Conservation (phyloP, 2,797 vertebrate genomes). For the Lepidocolaptes lacrymiger region DNA sequence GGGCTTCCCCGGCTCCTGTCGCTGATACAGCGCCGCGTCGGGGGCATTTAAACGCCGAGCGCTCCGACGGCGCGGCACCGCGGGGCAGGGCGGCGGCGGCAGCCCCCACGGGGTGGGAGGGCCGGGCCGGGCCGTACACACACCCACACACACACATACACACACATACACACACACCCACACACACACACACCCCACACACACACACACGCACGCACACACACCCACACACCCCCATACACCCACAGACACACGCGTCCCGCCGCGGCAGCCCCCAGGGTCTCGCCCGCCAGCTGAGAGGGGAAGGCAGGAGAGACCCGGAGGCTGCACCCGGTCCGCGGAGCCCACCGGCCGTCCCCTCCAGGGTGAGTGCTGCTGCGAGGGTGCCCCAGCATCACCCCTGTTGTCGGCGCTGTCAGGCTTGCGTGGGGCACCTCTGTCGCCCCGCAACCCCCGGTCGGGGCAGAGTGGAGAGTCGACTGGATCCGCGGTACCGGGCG, state of each 20-base stretch:
- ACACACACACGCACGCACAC: too few species aligned
- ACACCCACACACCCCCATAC: neutral
- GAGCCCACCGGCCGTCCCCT: neutral
- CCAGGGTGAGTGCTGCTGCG: slow-evolving; percentile 34
- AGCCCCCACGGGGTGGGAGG: neutral
- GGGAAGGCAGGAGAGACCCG: neutral
- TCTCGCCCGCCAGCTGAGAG: neutral
- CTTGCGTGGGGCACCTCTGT: neutral
- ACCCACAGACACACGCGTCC: neutral
- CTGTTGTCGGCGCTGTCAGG: neutral
- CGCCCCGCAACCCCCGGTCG: rapidly evolving
- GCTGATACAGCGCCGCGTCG: slow-evolving; percentile 90
- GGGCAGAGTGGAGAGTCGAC: neutral
- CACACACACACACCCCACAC: neutral
- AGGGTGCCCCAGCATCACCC: neutral
- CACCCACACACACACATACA: too few species aligned
- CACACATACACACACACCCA: too few species aligned
- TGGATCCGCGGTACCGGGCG: neutral
- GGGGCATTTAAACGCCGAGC: slow-evolving; percentile 94
- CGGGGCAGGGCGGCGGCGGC: neutral
- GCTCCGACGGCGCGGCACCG: slow-evolving; percentile 80
- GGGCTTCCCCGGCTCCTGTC: slow-evolving; percentile 80
- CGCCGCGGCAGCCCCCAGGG: neutral
- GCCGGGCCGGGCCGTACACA: too few species aligned
- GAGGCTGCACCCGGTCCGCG: neutral